A percentile compares a stretch with the other conserved stretches of the same genome.
Conservation (phyloP, 2,113 vertebrate species). For the Lamprologus sp. region DNA sequence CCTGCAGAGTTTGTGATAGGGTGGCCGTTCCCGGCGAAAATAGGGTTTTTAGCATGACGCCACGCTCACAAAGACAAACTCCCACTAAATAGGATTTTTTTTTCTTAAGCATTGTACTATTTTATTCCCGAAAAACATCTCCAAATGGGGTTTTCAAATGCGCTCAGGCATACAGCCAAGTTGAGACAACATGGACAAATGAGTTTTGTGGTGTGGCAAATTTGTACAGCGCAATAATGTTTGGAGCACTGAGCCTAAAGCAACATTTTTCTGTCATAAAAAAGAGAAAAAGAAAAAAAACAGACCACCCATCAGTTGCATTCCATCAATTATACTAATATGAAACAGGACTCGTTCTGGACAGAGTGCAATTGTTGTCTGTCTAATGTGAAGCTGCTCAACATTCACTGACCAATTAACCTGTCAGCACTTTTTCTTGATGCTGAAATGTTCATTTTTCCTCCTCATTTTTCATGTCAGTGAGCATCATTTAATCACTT, state of each 20-base stretch:
- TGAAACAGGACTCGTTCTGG: not conserved
- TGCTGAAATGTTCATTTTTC: not conserved
- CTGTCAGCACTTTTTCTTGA: not conserved
- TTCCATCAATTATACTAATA: not conserved
- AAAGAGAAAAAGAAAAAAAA: not conserved
- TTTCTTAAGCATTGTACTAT: conserved; percentile 51
- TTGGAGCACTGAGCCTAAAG: conserved; percentile 7
- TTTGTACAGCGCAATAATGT: conserved; percentile 3
- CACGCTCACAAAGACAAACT: conserved; percentile 57
- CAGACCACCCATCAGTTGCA: not conserved
- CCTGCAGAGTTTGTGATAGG: conserved; percentile 71
- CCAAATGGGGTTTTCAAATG: conserved; percentile 57
- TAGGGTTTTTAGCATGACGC: conserved; percentile 63
- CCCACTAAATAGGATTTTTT: conserved; percentile 65
- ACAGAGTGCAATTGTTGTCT: not conserved
- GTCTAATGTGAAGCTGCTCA: not conserved
- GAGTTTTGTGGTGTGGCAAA: conserved; percentile 39
- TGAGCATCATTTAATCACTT: not conserved
- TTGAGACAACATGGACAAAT: conserved; percentile 42
- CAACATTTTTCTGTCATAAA: not conserved
- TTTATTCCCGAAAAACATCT: conserved; percentile 44
- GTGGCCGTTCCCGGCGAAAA: conserved; percentile 59
- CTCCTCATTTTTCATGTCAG: not conserved
- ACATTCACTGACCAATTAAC: not conserved
- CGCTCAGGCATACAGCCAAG: conserved; percentile 47